Evolutionary conservation across 1,140 invertebrate genomes (phyloP), one percentile per base, ranked within the genome.

Genomic region (Brachionus plicatilis): DNA sequence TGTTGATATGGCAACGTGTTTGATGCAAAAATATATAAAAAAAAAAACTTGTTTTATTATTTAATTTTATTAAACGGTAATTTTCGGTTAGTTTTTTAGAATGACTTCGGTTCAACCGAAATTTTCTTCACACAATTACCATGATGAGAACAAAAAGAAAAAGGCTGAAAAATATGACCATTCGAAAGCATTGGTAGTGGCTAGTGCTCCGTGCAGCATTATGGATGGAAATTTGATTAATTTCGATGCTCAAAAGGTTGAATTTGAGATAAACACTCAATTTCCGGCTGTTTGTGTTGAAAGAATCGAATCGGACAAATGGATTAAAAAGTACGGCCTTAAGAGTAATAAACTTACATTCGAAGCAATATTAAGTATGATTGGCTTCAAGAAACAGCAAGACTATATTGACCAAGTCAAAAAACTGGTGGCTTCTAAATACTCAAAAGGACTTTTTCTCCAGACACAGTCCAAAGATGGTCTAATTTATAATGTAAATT

Each of bases 301-400:
- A 47, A 60, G 56, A 41, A 65, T 82, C 29, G 65, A 68, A 43
- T 82, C 79, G 8, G 45, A 53, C 37, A 33, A 88, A 84, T 90
- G 89, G 89, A 83, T 89, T 3, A 86, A 87, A 65, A 88, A 88
- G 75, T 88, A 89, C 84, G 89, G 89, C 0, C 86, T 90, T 24
- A 86, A 87, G 60, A 87, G 87, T 68, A 88, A 88, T 83, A 86
- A 87, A 27, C 85, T 90, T 11, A 86, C 87, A 9, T 85, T 89
- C 27, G 72, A 86, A 41, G 86, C 88, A 66, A 86, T 90, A n/a
- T 76, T 89, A 17, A 87, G 87, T n/a, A 83, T 85, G 20, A 87
- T 90, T 82, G 89, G 89, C n/a, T 90, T 89, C 82, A 89, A 89
- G 85, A 86, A 88, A 29, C 86, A 85, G 85, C 88, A 89, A 85